Percentiles rank a stretch among this genome's conserved stretches.
Conservation (phyloP, 2,888 invertebrate species). For the Yponomeuta plumbellus region DNA sequence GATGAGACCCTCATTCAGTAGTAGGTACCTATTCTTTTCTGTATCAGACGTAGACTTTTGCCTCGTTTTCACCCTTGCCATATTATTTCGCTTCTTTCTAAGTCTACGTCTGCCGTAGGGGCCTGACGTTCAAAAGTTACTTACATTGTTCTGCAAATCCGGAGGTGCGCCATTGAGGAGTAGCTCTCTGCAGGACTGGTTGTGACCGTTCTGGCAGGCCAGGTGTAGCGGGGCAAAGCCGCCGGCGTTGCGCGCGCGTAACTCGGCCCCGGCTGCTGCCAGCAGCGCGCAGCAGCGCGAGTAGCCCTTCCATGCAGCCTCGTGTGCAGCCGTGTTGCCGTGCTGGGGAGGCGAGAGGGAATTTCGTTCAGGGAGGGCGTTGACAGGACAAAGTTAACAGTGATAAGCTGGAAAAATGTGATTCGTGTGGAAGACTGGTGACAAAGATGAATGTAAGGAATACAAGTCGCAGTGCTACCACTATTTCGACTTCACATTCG, state of each 20-base stretch:
- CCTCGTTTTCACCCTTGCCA: no score
- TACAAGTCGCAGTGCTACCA: no score
- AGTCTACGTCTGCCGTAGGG: neutral
- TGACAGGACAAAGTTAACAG: no score
- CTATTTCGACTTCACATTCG: no score
- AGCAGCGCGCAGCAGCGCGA: conserved; percentile 88
- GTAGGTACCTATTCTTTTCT: no score
- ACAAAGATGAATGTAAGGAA: no score
- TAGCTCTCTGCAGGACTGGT: conserved; percentile 93
- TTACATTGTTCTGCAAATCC: conserved; percentile 92
- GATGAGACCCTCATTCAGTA: neutral
- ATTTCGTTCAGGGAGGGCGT: no score
- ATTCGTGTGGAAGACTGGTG: no score
- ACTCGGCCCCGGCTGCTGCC: conserved; percentile 77
- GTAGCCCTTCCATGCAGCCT: conserved; percentile 96
- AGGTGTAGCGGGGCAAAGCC: conserved; percentile 96
- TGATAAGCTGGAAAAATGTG: no score
- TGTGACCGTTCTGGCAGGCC: conserved; percentile 97
- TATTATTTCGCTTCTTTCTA: neutral
- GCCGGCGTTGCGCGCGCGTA: conserved; percentile 84
- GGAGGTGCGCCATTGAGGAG: conserved; percentile 91
- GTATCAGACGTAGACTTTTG: no score
- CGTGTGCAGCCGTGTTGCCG: conserved; percentile 95
- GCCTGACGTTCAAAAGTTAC: conserved; percentile 23
- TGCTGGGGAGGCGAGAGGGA: conserved; percentile 74